Conservation (phyloP, 2,797 vertebrate genomes). For the Ciconia nigra region DNA sequence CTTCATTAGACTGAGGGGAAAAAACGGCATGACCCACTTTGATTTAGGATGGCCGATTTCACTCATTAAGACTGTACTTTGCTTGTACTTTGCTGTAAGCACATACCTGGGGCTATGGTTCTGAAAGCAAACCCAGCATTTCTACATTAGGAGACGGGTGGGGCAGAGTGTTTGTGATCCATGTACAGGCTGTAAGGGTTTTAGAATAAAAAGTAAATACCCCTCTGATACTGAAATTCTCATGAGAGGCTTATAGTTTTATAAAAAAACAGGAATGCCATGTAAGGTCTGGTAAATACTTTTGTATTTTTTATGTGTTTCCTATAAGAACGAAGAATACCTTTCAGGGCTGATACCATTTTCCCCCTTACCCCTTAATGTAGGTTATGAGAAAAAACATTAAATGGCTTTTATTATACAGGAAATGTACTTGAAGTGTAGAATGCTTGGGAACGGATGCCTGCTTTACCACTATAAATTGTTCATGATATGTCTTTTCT, state of each 20-base stretch:
- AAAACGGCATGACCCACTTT: background rate
- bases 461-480: constrained; percentile 66
- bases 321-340: background rate
- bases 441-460: constrained; percentile 7
- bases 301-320: background rate
- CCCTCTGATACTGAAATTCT: background rate
- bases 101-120: background rate
- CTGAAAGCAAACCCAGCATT: background rate
- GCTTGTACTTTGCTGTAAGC: background rate
- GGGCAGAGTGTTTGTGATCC: background rate
- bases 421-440: constrained; percentile 41
- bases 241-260: background rate
- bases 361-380: background rate
- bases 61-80: background rate
- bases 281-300: background rate
- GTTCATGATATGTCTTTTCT: constrained; percentile 69
- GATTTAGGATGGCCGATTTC: background rate
- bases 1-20: background rate
- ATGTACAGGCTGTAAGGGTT: background rate
- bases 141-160: background rate
- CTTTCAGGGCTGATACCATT: background rate
- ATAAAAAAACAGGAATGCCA: background rate
- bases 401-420: constrained; percentile 24
- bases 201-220: background rate
- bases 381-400: constrained; percentile 1